Evolutionary conservation across 2,113 vertebrate species (phyloP).

Genomic region (Furnarius figulus): DNA sequence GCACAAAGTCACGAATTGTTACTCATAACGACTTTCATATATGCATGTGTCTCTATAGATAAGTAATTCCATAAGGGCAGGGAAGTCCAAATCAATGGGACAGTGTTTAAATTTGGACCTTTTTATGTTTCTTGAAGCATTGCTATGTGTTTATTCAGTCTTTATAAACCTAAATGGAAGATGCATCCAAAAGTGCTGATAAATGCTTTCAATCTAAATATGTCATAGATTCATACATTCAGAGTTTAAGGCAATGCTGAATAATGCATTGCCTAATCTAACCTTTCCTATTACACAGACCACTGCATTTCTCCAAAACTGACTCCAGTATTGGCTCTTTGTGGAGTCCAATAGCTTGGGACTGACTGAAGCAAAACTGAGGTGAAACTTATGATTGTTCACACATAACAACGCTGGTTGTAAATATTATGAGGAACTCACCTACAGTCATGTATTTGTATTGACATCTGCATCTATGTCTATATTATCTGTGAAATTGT

Average conservation of each 20-base stretch:
- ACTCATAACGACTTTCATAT: not conserved
- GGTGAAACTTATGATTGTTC: rapidly evolving
- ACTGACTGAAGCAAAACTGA: not conserved
- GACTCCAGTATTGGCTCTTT: not conserved
- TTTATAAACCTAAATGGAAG: not conserved
- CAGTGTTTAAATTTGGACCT: not conserved
- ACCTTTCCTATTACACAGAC: conserved; percentile 11
- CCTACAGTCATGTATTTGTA: not conserved
- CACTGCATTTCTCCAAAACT: not conserved
- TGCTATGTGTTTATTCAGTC: not conserved
- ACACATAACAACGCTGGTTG: rapidly evolving
- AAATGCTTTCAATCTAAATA: not conserved
- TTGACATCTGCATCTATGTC: not conserved
- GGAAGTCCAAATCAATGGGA: not conserved
- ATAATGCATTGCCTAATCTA: conserved; percentile 13
- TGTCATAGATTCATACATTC: not conserved
- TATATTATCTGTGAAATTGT: not conserved
- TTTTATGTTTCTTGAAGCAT: not conserved
- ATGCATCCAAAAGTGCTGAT: not conserved
- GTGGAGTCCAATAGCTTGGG: not conserved
- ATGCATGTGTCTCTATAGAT: not conserved
- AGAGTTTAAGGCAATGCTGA: not conserved
- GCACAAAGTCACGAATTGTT: not conserved
- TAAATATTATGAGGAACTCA: not conserved
- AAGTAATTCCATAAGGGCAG: not conserved